Percentiles rank a stretch among this genome's conserved stretches.
phyloP scores from a whole-genome alignment of 2,113 vertebrate species.

The Nerophis lumbriciformis region DNA sequence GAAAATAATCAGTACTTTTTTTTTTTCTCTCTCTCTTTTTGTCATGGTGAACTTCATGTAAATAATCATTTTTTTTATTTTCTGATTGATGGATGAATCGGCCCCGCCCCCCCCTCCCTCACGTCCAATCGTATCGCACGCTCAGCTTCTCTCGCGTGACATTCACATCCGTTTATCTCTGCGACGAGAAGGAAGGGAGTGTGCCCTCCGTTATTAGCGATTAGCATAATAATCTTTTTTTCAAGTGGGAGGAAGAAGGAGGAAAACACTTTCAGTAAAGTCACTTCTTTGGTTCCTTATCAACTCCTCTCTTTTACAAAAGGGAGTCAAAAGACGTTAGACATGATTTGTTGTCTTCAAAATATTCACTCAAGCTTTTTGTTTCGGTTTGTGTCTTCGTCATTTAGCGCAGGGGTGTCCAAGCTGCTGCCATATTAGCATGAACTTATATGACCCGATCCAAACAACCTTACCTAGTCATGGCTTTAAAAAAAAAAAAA shows the following conservation, averaged over 20 bases:
- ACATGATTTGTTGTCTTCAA: no score
- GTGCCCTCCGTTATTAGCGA: conserved; percentile 68
- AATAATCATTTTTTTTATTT: conserved; percentile 79
- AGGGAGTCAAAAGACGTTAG: no score
- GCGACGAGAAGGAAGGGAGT: conserved; percentile 79
- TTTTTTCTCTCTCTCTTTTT: conserved; percentile 35
- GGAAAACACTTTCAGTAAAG: no score
- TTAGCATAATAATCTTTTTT: conserved; percentile 83
- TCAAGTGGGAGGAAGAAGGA: conserved; percentile 61
- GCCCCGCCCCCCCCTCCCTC: conserved; percentile 20
- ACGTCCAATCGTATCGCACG: conserved; percentile 80
- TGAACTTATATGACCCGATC: no score
- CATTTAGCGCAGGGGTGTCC: no score
- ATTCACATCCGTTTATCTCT: conserved; percentile 84
- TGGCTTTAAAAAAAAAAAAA: no score
- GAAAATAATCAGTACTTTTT: conserved; percentile 83
- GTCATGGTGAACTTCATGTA: conserved; percentile 88
- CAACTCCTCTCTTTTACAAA: conserved; percentile 1
- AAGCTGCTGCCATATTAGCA: no score
- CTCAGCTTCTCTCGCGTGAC: conserved; percentile 50
- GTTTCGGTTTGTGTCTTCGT: no score
- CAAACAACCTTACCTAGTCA: no score
- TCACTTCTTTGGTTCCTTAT: no score
- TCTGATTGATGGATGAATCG: conserved; percentile 74
- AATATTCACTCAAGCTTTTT: no score